These are phyloP conservation scores for Tiliacea citrago DNA, from an alignment of 2,888 invertebrate genomes.

Conservation along the genomic window DNA sequence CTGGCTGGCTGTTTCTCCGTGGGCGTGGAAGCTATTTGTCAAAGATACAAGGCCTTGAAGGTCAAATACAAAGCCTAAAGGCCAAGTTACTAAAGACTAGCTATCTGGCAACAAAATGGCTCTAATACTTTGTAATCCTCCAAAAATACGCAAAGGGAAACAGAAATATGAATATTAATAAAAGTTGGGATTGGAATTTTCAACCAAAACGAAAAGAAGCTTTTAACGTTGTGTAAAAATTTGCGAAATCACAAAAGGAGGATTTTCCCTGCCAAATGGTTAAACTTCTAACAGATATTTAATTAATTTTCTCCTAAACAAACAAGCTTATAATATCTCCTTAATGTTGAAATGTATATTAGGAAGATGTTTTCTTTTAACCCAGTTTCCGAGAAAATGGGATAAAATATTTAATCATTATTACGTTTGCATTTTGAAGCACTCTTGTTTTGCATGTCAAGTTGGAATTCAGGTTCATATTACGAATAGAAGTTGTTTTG, in stretches of 20 bases:
- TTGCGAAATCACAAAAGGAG: constrained; percentile 56
- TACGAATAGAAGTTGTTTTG: not conserved
- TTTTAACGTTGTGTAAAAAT: constrained; percentile 39
- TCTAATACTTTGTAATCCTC: constrained; percentile 10
- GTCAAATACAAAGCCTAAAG: constrained; percentile 1
- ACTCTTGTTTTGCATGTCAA: constrained; percentile 17
- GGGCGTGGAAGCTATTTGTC: not conserved
- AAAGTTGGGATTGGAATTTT: constrained; percentile 48
- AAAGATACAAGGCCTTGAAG: not conserved
- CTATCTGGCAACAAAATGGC: constrained; percentile 7
- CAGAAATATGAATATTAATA: constrained; percentile 49
- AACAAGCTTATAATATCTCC: constrained; percentile 54
- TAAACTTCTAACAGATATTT: constrained; percentile 61
- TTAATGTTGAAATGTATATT: constrained; percentile 47
- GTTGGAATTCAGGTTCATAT: constrained; percentile 7
- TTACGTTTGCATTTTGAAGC: constrained; percentile 21
- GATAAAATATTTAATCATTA: constrained; percentile 45
- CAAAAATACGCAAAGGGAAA: constrained; percentile 15
- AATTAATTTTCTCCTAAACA: constrained; percentile 63
- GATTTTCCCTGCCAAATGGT: constrained; percentile 50
- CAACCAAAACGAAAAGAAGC: constrained; percentile 29
- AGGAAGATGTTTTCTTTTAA: constrained; percentile 42
- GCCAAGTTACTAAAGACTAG: not conserved
- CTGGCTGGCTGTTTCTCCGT: not conserved
- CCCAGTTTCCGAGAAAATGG: constrained; percentile 18